Percentiles rank a stretch among this genome's conserved stretches.
These are phyloP conservation scores for Galerucella calmariensis DNA, from an alignment of 2,888 invertebrate species.

Conservation along the genomic window DNA sequence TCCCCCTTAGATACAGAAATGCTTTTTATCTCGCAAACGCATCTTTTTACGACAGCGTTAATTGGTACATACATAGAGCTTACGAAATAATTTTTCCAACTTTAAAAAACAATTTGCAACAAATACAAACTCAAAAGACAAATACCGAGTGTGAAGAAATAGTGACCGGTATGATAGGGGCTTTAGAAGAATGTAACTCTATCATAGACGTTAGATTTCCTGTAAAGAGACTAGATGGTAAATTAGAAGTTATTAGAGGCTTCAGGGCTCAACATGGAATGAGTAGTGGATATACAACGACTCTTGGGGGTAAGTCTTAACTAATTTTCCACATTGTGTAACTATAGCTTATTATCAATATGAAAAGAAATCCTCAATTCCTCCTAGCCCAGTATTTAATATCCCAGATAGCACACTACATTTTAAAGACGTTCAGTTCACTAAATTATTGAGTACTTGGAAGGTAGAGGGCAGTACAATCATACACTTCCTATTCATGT, in stretches of 20 bases:
- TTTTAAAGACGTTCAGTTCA: too few species aligned
- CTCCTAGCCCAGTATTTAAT: too few species aligned
- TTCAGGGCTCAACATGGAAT: slow-evolving; percentile 59
- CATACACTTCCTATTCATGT: too few species aligned
- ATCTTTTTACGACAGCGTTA: slow-evolving; percentile 58
- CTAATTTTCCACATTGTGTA: too few species aligned
- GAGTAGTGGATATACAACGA: slow-evolving; percentile 48
- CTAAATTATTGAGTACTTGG: too few species aligned
- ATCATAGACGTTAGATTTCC: slow-evolving; percentile 59
- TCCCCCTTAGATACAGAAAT: slow-evolving; percentile 59
- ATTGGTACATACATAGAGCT: slow-evolving; percentile 60
- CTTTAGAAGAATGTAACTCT: slow-evolving; percentile 59
- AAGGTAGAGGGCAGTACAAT: too few species aligned
- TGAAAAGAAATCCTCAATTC: too few species aligned
- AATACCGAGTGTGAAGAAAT: slow-evolving; percentile 46
- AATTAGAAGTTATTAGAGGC: slow-evolving; percentile 56
- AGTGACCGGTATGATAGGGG: slow-evolving; percentile 53
- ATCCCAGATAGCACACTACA: too few species aligned
- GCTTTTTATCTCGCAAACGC: slow-evolving; percentile 62
- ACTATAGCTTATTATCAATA: too few species aligned
- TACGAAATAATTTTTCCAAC: slow-evolving; percentile 56
- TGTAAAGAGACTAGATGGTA: slow-evolving; percentile 54
- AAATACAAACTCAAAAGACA: slow-evolving; percentile 38
- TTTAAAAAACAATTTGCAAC: slow-evolving; percentile 52
- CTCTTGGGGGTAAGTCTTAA: slow-evolving; percentile 54